Conservation (phyloP, 1,140 invertebrate genomes). For the Eupeodes corollae region DNA sequence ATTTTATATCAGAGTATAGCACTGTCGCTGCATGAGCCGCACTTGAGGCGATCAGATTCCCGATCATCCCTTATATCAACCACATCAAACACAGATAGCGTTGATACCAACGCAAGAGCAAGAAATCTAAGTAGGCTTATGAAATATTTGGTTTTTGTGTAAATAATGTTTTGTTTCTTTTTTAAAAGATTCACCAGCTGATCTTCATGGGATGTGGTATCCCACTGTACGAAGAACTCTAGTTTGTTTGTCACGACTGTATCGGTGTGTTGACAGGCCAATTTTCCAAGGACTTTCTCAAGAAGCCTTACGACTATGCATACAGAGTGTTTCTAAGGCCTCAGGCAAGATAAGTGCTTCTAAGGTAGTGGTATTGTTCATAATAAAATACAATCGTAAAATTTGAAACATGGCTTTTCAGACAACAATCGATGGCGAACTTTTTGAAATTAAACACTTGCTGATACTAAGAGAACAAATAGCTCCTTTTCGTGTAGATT, state of each 20-base stretch:
- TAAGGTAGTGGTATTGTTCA: constrained; percentile 37
- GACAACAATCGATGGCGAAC: constrained; percentile 74
- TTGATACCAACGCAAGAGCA: constrained; percentile 23
- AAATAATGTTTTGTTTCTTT: background rate
- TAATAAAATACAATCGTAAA: background rate
- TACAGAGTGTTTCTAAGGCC: constrained; percentile 77
- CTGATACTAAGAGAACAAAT: constrained; percentile 95
- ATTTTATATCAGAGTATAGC: constrained; percentile 52
- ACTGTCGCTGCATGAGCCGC: constrained; percentile 52
- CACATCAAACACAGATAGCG: constrained; percentile 41
- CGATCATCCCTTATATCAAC: constrained; percentile 53
- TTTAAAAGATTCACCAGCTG: constrained; percentile 69
- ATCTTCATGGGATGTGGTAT: constrained; percentile 99
- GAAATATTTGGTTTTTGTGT: background rate
- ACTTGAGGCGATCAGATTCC: constrained; percentile 51
- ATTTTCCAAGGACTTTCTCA: constrained; percentile 95
- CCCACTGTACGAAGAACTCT: constrained; percentile 89
- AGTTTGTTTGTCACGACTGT: constrained; percentile 88
- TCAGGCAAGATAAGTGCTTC: constrained; percentile 53
- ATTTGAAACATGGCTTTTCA: constrained; percentile 25
- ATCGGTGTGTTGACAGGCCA: constrained; percentile 85
- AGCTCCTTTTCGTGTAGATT: constrained; percentile 94
- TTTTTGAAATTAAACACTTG: constrained; percentile 97
- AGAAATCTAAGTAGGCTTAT: constrained; percentile 26
- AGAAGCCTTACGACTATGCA: constrained; percentile 84